phyloP scores from a whole-genome alignment of 2,797 vertebrate species.

The Sebastolobus alascanus region DNA sequence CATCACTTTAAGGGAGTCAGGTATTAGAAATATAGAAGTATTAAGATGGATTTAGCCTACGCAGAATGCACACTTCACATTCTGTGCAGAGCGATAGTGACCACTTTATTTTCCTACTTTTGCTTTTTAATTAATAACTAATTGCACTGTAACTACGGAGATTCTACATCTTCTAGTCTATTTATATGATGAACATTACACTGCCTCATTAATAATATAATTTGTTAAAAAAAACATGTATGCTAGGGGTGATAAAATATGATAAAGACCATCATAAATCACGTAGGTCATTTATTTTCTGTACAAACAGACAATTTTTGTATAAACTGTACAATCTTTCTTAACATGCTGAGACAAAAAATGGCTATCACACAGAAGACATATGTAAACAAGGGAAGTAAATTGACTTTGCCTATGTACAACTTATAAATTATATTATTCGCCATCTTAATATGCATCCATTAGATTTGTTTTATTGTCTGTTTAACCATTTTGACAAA shows the following conservation, averaged over 20 bases:
- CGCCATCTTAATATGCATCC: constrained; percentile 20
- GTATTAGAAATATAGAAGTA: not conserved
- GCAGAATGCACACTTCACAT: too few relatives aligned
- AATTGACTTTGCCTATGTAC: constrained; percentile 80
- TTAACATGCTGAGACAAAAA: constrained; percentile 65
- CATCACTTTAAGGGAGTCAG: not conserved
- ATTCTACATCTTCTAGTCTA: not conserved
- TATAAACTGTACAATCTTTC: constrained; percentile 85
- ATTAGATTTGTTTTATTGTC: constrained; percentile 10
- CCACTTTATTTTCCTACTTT: not conserved
- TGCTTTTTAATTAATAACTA: not conserved
- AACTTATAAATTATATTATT: constrained; percentile 79
- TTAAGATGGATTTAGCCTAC: not conserved
- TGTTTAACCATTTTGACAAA: constrained; percentile 16
- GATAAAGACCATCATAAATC: constrained; percentile 28
- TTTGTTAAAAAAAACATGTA: not conserved
- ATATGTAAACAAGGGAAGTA: constrained; percentile 45
- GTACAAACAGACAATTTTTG: constrained; percentile 76
- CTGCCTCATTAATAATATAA: not conserved
- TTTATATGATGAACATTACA: not conserved
- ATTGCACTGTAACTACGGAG: not conserved
- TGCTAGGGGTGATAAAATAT: not conserved
- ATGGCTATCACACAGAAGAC: constrained; percentile 41
- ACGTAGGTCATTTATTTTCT: constrained; percentile 76
- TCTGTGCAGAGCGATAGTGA: not conserved